These are phyloP conservation scores for Endotricha flammealis DNA, from an alignment of 2,888 invertebrate genomes.

Conservation along the genomic window DNA sequence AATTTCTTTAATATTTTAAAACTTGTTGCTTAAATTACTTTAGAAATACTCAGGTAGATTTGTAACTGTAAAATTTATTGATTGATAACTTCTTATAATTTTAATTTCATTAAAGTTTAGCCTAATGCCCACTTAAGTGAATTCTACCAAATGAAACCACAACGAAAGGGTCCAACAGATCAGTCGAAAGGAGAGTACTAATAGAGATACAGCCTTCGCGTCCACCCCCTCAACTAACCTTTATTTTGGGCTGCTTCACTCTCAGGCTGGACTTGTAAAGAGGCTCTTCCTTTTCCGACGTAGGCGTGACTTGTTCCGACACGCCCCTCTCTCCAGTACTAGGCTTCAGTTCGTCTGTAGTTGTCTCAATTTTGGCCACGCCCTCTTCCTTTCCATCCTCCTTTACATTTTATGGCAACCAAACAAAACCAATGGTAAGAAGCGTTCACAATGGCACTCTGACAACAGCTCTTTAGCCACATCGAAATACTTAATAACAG, in stretches of 20 bases:
- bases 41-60: too few species aligned
- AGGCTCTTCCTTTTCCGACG: conserved; percentile 66
- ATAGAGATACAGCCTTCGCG: conserved; percentile 45
- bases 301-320: conserved; percentile 39
- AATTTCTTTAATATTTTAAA: too few species aligned
- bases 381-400: conserved; percentile 59
- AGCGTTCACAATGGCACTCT: conserved; percentile 42
- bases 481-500: conserved; percentile 39
- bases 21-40: too few species aligned
- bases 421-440: conserved; percentile 60
- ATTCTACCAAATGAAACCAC: conserved; percentile 28
- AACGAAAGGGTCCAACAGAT: conserved; percentile 35
- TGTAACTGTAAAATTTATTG: too few species aligned
- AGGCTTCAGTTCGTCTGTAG: conserved; percentile 69
- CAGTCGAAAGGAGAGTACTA: conserved; percentile 51
- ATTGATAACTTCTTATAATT: too few species aligned
- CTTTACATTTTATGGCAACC: conserved; percentile 66
- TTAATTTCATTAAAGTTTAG: too few species aligned
- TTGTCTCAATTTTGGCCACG: conserved; percentile 71
- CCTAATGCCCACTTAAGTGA: conserved; percentile 32
- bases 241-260: conserved; percentile 55
- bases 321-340: conserved; percentile 49
- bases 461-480: conserved; percentile 43
- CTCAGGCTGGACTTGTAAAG: conserved; percentile 71
- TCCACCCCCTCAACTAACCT: conserved; percentile 59